Base-by-base conservation (phyloP, 1,140 invertebrate species). In the Trialeurodes vaporariorum region DNA sequence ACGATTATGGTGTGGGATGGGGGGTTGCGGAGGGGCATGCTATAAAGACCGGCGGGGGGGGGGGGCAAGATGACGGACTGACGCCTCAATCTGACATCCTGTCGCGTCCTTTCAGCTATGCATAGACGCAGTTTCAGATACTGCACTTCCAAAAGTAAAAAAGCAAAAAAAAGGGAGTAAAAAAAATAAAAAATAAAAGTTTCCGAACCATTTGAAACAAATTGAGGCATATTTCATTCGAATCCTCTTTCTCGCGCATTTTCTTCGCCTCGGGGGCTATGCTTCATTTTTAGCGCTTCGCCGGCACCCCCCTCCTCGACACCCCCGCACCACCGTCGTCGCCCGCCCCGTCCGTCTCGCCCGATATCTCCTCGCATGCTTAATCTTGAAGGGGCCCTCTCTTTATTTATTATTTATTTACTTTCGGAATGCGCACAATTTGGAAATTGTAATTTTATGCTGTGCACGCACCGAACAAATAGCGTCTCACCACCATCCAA, bases 381-480 rank as follows among this genome's bases (percentile, higher is more conserved):
- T 49, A 49, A 49, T 49, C 34, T 17, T n/a, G n/a, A n/a, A 17
- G 5, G 34, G 34, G 34, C 34, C 34, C 34, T n/a, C n/a, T n/a
- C 34, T 49, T 49, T 49, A 49, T 49, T 49, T 49, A 49, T 49
- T 49, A 49, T 49, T 49, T 49, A 49, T 49, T 49, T 17, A 49
- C 34, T 5, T 49, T 49, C 34, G 34, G 34, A 49, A 49, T 49
- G 34, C 34, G 34, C 17, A 49, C 34, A 49, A 49, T 49, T 49
- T 49, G 34, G 34, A 49, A 49, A 49, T 49, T 49, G 34, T 49
- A 49, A 49, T 49, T 49, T 49, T 49, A 49, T 49, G 34, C 34
- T 17, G 34, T 49, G 34, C 34, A 49, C 34, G 34, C 34, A 49
- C 34, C 17, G n/a, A n/a, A 49, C 34, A 49, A 49, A 49, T 49